Evolutionary conservation across 2,797 vertebrate species (phyloP), one percentile per base, ranked within the genome.

Genomic region (Selene dorsalis): DNA sequence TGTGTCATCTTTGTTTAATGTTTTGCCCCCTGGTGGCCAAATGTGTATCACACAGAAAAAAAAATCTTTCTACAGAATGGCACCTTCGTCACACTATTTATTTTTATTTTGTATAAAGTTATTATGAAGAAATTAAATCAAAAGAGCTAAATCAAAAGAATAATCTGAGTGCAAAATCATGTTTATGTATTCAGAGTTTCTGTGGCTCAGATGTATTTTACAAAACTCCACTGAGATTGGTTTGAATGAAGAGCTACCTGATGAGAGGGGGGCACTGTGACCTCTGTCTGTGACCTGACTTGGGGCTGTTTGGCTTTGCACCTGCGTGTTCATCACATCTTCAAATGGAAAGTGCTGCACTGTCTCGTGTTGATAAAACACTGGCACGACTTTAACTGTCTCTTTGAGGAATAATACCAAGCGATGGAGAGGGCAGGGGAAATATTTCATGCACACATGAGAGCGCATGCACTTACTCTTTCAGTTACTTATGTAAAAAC

Each of bases 401-500:
- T 79, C 70, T 83, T 72, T 89, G 83, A 85, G 18, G 64, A 56
- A 85, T 90, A 83, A 82, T 68, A 65, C 61, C 69, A 18, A 62
- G 66, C 24, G 58, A 67, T 41, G 39, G 69, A 73, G 64, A 69
- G 77, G 78, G 66, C 82, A 84, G 74, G 67, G 74, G 72, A 80
- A 75, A 88, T 86, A 69, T 80, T 91, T 87, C 84, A 87, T 88
- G 17, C 82, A 86, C 83, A 75, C 83, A 53, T 63, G 78, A 82
- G 73, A 75, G 83, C 80, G 68, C 77, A 60, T 24, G 8, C 60
- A 66, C 58, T 75, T 73, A 41, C 65, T 56, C 66, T 50, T 84
- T 82, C 28, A 75, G 59, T 84, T 72, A 70, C 76, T 82, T 82
- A 66, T 63, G 58, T 77, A 74, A 79, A n/a, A 91, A 85, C 82